A percentile compares a stretch with the other conserved stretches of the same genome.
Conservation (phyloP, 2,888 invertebrate genomes). For the Acleris laterana region DNA sequence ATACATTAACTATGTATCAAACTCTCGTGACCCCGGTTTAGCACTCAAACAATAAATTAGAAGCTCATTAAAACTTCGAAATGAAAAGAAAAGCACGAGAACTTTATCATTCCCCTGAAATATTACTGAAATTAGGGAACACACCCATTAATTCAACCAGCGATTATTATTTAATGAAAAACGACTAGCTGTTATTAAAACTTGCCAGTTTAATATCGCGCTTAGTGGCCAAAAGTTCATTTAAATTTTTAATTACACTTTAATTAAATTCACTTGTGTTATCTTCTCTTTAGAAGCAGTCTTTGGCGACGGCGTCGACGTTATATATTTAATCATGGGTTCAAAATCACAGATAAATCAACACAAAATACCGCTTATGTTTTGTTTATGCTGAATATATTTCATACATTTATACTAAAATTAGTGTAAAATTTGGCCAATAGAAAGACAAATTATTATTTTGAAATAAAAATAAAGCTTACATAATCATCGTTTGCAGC, state of each 20-base stretch:
- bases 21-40: too few relatives aligned
- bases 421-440: too few relatives aligned
- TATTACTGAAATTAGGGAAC: background rate
- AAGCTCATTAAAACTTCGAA: too few relatives aligned
- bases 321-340: constrained; percentile 2
- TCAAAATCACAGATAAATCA: constrained; percentile 11
- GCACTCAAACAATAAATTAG: too few relatives aligned
- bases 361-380: background rate
- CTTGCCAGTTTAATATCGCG: constrained; percentile 34
- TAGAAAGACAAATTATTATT: too few relatives aligned
- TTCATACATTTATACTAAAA: background rate
- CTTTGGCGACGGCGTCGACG: constrained; percentile 26
- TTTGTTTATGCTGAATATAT: background rate
- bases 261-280: constrained; percentile 37
- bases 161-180: constrained; percentile 7
- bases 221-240: constrained; percentile 30
- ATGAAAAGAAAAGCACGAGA: too few relatives aligned
- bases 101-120: constrained; percentile 40
- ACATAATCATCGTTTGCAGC: too few relatives aligned
- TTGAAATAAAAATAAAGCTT: too few relatives aligned
- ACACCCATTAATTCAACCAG: constrained; percentile 7
- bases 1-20: too few relatives aligned
- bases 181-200: constrained; percentile 22
- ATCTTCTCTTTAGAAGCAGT: constrained; percentile 21
- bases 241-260: constrained; percentile 39